Base-by-base conservation (phyloP, 2,888 invertebrate species). In the Boloria euphrosyne region DNA sequence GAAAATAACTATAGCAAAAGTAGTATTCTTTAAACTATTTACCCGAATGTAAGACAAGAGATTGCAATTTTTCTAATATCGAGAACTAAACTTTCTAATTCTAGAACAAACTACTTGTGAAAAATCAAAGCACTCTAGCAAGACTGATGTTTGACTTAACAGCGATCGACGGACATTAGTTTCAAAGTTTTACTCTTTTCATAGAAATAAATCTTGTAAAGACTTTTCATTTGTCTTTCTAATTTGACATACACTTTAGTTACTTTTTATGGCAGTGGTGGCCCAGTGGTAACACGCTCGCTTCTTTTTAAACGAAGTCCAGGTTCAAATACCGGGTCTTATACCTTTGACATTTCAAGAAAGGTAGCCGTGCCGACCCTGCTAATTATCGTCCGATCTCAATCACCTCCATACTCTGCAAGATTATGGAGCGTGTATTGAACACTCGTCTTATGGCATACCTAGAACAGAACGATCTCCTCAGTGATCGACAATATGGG, bases 131-230 rank as follows among this genome's bases (percentile, higher is more conserved):
- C 46, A 46, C 27, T 57, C 57, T 16, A 57, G 57, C 57, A 46
- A 57, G 57, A 57, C 22, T 57, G 46, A 57, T 59, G 47, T 59
- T 59, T 59, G 47, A 59, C 47, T 47, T 59, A 38, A 59, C 49
- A 17, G 49, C 59, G 49, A 59, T 50, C 50, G 49, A 50, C 59
- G 49, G 17, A 49, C 59, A 59, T 59, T 59, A 59, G 59, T 59
- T 59, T 31, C n/a, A 47, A 50, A 59, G 49, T 59, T 59, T 47
- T 57, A 27, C 27, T 57, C 57, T 22, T 59, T 31, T 50, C 31
- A 31, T 38, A 59, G 47, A 59, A 59, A 49, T 59, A 59, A 59
- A 59, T 59, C 49, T 59, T 59, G 17, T 59, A 50, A 59, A 57
- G 44, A 16, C 10, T 46, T 46, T 18, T 46, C 44, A 16, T 57